Conservation (phyloP, 2,797 vertebrate species). For the Anisognathus igniventris region DNA sequence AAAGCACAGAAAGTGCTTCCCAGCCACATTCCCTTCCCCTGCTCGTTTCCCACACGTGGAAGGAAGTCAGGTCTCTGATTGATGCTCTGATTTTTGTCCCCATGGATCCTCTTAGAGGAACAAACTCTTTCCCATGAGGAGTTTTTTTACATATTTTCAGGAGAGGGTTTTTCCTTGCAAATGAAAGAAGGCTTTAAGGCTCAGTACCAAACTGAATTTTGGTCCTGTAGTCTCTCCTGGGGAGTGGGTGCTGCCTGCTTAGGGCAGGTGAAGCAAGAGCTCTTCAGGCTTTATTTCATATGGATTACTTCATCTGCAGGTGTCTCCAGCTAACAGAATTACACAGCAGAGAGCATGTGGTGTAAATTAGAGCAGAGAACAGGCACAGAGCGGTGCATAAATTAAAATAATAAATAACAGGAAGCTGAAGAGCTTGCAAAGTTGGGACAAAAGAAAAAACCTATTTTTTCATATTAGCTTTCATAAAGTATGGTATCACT, state of each 20-base stretch:
- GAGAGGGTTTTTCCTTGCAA: not conserved
- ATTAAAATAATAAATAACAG: not conserved
- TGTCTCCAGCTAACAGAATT: not conserved
- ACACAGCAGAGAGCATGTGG: not conserved
- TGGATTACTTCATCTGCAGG: not conserved
- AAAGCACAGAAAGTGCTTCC: not conserved
- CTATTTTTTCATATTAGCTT: not conserved
- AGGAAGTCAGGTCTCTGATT: not conserved
- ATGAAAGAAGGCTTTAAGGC: not conserved
- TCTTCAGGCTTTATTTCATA: not conserved
- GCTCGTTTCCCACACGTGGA: fast-evolving
- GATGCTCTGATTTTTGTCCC: not conserved
- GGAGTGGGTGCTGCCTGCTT: not conserved
- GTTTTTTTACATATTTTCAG: not conserved
- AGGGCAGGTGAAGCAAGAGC: not conserved
- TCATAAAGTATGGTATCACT: not conserved
- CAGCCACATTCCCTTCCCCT: not conserved
- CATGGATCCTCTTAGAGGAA: not conserved
- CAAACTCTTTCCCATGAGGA: not conserved
- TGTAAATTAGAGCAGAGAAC: not conserved
- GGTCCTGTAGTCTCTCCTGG: not conserved
- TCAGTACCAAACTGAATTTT: not conserved
- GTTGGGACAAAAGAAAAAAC: not conserved
- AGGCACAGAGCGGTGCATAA: not conserved
- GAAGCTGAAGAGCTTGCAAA: not conserved